A percentile compares a stretch with the other conserved stretches of the same genome.
Evolutionary conservation across 2,113 vertebrate species (phyloP).

Genomic region (Castor canadensis): DNA sequence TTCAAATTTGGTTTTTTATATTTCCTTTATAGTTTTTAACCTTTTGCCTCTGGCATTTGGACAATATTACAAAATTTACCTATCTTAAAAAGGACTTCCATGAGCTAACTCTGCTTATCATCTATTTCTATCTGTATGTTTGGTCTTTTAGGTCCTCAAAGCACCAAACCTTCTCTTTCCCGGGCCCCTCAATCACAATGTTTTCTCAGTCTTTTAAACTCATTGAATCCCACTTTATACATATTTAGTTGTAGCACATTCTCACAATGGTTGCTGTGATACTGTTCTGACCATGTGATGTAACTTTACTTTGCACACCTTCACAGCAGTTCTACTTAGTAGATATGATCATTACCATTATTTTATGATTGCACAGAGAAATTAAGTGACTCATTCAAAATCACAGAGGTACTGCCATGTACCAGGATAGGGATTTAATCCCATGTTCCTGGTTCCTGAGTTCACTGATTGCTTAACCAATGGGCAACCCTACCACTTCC

Average conservation of each 20-base stretch:
- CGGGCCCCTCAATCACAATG: background rate
- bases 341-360: background rate
- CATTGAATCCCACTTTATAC: background rate
- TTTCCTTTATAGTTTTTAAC: background rate
- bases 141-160: background rate
- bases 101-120: background rate
- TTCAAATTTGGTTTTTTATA: background rate
- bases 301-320: background rate
- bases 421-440: background rate
- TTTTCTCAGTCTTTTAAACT: background rate
- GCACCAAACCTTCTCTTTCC: background rate
- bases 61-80: background rate
- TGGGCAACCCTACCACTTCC: no score
- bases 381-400: background rate
- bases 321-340: background rate
- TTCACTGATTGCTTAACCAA: background rate
- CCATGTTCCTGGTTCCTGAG: background rate
- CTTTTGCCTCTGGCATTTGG: background rate
- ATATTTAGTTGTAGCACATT: background rate
- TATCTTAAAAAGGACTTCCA: background rate
- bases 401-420: background rate
- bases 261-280: background rate
- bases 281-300: background rate
- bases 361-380: background rate
- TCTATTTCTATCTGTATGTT: background rate